phyloP scores from a whole-genome alignment of 2,113 vertebrate genomes.

The Melanostigma gelatinosum region DNA sequence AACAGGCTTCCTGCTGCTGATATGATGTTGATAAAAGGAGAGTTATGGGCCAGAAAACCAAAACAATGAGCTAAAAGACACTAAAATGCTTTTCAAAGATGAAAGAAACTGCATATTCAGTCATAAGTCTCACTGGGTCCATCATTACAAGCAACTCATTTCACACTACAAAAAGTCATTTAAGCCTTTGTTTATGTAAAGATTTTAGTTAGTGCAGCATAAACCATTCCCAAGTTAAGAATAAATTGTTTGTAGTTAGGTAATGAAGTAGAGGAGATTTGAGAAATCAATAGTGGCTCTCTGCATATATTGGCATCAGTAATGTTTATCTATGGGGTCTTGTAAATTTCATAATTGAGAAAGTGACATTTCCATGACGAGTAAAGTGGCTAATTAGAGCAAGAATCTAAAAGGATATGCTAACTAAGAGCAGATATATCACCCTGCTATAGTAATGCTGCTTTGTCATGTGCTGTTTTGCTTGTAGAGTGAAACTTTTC shows the following conservation, averaged over 20 bases:
- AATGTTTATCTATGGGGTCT: not conserved
- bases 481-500: constrained; percentile 6
- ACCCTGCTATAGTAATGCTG: not conserved
- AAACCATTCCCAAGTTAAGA: not conserved
- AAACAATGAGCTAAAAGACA: too few species aligned
- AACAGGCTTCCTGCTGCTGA: too few species aligned
- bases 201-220: not conserved
- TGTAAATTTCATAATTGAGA: constrained; percentile 18
- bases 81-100: too few species aligned
- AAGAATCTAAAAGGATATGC: not conserved
- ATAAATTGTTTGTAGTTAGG: not conserved
- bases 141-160: too few species aligned
- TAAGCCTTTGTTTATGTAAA: too few species aligned
- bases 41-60: too few species aligned
- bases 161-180: too few species aligned
- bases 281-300: not conserved
- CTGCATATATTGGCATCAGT: not conserved
- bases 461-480: constrained; percentile 6
- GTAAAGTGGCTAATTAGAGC: constrained; percentile 20
- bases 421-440: not conserved
- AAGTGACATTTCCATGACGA: constrained; percentile 37
- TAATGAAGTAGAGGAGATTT: not conserved
- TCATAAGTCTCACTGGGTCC: too few species aligned
- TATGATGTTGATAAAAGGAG: too few species aligned
- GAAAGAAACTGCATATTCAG: too few species aligned